A percentile compares a stretch with the other conserved stretches of the same genome.
phyloP scores from a whole-genome alignment of 53 echinoderm and acorn worm species.

The Henricia sp. region DNA sequence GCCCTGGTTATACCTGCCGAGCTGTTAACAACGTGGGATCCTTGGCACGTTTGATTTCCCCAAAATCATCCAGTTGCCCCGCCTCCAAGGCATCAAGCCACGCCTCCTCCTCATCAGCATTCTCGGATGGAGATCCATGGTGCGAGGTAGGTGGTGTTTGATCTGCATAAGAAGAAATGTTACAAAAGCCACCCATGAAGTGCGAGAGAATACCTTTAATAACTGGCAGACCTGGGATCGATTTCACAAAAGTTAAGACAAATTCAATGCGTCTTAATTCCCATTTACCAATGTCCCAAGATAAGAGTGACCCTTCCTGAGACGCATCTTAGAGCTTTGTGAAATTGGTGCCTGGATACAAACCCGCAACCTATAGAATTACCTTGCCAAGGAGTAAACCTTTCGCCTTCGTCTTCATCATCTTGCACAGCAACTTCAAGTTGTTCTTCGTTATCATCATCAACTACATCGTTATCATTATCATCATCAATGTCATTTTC shows the following conservation, averaged over 20 bases:
- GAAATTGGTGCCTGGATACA: too few species aligned
- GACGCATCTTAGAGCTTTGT: too few species aligned
- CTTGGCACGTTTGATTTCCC: slow-evolving; percentile 87
- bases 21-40: slow-evolving; percentile 88
- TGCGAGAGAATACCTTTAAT: too few species aligned
- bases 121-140: slow-evolving; percentile 54
- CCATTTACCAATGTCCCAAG: too few species aligned
- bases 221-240: too few species aligned
- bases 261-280: too few species aligned
- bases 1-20: too few species aligned
- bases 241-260: too few species aligned
- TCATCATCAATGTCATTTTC: neutral
- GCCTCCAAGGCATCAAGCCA: slow-evolving; percentile 96
- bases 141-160: slow-evolving; percentile 67
- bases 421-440: slow-evolving; percentile 48
- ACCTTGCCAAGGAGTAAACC: slow-evolving; percentile 61
- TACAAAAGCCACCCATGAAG: too few species aligned
- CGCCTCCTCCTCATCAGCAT: slow-evolving; percentile 88
- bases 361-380: too few species aligned
- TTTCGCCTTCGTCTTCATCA: slow-evolving; percentile 56
- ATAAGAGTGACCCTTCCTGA: too few species aligned
- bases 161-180: too few species aligned
- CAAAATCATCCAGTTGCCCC: slow-evolving; percentile 89
- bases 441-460: slow-evolving; percentile 32
- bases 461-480: slow-evolving; percentile 21